Percentiles rank a stretch among this genome's conserved stretches.
Evolutionary conservation across 2,888 invertebrate species (phyloP).

Genomic region (Geotrupes spiniger): DNA sequence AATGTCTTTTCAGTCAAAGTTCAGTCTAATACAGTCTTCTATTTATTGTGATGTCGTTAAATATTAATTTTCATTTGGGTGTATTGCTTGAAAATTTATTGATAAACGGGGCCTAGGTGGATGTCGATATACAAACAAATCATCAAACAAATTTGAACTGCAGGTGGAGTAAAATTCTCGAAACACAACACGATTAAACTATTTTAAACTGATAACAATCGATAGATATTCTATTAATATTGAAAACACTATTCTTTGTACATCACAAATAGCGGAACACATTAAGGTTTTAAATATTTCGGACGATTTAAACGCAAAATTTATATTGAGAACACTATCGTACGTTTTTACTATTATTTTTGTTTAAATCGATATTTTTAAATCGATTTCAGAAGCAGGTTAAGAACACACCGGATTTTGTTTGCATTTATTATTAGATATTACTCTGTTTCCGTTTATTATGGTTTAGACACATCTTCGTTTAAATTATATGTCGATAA

Average conservation of each 20-base stretch:
- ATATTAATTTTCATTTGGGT: slow-evolving; percentile 8
- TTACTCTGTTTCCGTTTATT: slow-evolving; percentile 12
- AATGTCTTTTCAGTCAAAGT: slow-evolving; percentile 24
- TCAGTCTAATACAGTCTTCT: slow-evolving; percentile 49
- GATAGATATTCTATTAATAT: slow-evolving; percentile 13
- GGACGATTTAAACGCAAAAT: slow-evolving; percentile 6
- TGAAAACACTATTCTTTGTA: slow-evolving; percentile 23
- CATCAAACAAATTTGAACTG: slow-evolving; percentile 23
- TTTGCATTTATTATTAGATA: background rate
- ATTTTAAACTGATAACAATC: slow-evolving; percentile 21
- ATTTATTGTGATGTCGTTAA: slow-evolving; percentile 26
- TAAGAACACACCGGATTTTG: slow-evolving; percentile 20
- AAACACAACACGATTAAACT: slow-evolving; percentile 21
- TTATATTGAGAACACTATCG: no score
- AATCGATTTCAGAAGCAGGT: slow-evolving; percentile 38
- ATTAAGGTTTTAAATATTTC: slow-evolving; percentile 36
- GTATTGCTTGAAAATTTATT: slow-evolving; percentile 15
- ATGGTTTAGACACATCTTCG: background rate
- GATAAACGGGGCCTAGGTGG: slow-evolving; percentile 11
- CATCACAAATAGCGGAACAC: slow-evolving; percentile 46
- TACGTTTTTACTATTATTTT: slow-evolving; percentile 18
- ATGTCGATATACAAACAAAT: slow-evolving; percentile 11
- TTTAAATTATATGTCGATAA: slow-evolving; percentile 18
- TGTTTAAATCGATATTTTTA: slow-evolving; percentile 43
- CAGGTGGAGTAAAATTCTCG: slow-evolving; percentile 21